Evolutionary conservation across 2,888 invertebrate genomes (phyloP), one percentile per base, ranked within the genome.

Genomic region (Leptura quadrifasciata): DNA sequence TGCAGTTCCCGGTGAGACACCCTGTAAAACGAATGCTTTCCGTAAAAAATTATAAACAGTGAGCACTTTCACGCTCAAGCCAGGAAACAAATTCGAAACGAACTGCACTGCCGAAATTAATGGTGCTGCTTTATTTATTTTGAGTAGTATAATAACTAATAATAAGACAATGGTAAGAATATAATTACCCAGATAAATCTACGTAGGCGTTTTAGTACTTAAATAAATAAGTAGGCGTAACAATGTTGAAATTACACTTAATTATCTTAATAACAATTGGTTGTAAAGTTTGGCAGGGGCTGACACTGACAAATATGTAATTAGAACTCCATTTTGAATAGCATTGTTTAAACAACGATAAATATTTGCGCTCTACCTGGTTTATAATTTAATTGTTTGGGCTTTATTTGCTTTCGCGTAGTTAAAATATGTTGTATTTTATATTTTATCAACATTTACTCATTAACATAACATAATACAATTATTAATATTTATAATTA

Each of bases 281-380:
- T 75, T 78, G 78, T 76, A 77, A 81, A 81, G 78, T 80, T 81
- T 79, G 80, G 79, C 78, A 76, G 75, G 76, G 77, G 78, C 75
- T 79, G 77, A 80, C 83, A 79, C 78, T 81, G 81, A 83, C 81
- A 83, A 81, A 81, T 82, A 78, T 79, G 81, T 77, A 78, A 77
- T 80, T 81, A 81, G 79, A 82, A 79, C 80, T 81, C 81, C 82
- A 83, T 83, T 80, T 82, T 81, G 80, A 80, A 76, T 76, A 65
- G 73, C 76, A 81, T 74, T 78, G 63, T 74, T 74, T 72, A 74
- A 74, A 75, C 47, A 72, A 61, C 69, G 74, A 76, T 78, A 81
- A 82, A 81, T 81, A 81, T 81, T 82, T 82, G 76, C 80, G 76
- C 60, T 74, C 47, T 79, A 76, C 76, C 80, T 20, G 76, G 77